Conservation (phyloP, 2,113 vertebrate genomes). For the Melanerpes aurifrons region DNA sequence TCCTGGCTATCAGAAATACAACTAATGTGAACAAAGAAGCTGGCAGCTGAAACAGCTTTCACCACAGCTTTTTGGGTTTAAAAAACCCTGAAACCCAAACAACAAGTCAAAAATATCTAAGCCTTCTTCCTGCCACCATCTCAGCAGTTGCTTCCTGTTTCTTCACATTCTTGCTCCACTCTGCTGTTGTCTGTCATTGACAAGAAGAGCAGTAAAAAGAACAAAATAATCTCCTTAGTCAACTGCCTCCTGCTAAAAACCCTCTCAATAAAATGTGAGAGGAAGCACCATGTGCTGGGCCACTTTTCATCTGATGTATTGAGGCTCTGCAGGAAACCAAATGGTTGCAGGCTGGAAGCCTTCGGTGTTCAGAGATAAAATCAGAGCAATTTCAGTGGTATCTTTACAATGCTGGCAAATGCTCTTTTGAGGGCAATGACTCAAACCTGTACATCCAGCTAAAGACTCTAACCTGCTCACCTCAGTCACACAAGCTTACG, state of each 20-base stretch:
- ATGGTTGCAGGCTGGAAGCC: constrained; percentile 10
- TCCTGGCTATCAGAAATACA: constrained; percentile 29
- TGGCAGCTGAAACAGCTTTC: constrained; percentile 14
- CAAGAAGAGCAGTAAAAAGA: constrained; percentile 28
- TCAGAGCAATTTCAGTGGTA: not conserved
- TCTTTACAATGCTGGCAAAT: not conserved
- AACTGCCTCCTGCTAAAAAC: constrained; percentile 10
- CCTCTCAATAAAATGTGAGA: not conserved
- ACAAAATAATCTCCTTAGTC: constrained; percentile 41
- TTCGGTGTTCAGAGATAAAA: not conserved
- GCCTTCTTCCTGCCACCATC: constrained; percentile 46
- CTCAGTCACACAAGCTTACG: not conserved
- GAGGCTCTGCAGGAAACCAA: constrained; percentile 34
- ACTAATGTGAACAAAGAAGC: not conserved
- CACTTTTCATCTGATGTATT: not conserved
- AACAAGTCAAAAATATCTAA: constrained; percentile 47
- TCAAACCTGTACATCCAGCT: constrained; percentile 18
- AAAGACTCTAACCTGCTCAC: not conserved
- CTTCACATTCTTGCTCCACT: constrained; percentile 5
- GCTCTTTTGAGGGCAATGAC: constrained; percentile 24
- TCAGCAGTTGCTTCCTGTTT: constrained; percentile 53
- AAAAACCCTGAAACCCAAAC: not conserved
- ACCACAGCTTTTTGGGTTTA: not conserved
- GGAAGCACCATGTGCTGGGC: not conserved
- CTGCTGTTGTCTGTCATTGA: not conserved